Evolutionary conservation across 2,113 vertebrate species (phyloP), one percentile per base, ranked within the genome.

Genomic region (Ascaphus truei): DNA sequence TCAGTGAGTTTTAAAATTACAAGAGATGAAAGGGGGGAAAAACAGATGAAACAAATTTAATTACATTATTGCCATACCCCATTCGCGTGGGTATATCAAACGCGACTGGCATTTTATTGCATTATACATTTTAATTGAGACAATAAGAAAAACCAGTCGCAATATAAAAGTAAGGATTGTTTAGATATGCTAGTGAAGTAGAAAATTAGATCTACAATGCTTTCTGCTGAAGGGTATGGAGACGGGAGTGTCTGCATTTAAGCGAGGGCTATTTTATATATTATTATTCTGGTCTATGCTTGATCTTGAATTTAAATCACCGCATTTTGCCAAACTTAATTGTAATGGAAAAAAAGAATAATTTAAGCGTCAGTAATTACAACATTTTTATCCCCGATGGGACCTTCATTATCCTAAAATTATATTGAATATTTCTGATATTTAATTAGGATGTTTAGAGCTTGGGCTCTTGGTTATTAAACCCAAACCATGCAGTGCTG

Each of bases 71-170:
- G 75, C 67, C 72, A 71, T 80, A 84, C 78, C 76, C 82, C 83
- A 85, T 83, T 78, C 83, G 76, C 31, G 57, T 61, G 81, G 61
- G 73, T 55, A 80, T 29, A 74, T 75, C 71, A 62, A 85, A 73
- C 76, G 60, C 61, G 79, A 76, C 76, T 48, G 51, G 60, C 65
- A 34, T 52, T 76, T 81, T 77, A 75, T 81, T 75, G 76, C 56
- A 11, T 80, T 84, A 81, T 73, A 78, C 81, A 79, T 53, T 76
- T 69, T 84, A 84, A 84, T 81, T 74, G 76, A 83, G 62, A 72
- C 84, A 85, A 82, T 74, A 79, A 83, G 81, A 80, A 72, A 62
- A 72, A 85, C 76, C 68, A 74, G 18, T 72, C 59, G 22, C 26
- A 63, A 62, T 57, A 66, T 71, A 57, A 39, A 72, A 57, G 62